Evolutionary conservation across 2,113 vertebrate genomes (phyloP).

Genomic region (Crotophaga sulcirostris): DNA sequence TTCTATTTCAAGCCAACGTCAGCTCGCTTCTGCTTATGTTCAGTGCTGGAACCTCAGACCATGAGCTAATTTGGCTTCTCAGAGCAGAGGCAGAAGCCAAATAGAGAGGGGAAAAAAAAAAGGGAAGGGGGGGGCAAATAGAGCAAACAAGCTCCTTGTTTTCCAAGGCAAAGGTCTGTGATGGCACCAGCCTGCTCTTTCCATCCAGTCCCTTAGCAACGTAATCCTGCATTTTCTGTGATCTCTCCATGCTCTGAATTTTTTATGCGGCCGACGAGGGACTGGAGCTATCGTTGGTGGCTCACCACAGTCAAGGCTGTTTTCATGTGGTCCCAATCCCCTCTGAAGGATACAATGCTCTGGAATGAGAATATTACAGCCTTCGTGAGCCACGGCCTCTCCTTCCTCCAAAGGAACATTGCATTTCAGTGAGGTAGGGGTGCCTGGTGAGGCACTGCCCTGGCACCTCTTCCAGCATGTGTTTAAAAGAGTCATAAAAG

Average conservation of each 20-base stretch:
- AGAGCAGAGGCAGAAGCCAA: background rate
- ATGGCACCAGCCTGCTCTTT: background rate
- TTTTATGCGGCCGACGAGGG: background rate
- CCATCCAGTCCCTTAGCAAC: background rate
- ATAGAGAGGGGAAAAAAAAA: background rate
- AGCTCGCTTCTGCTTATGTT: conserved; percentile 3
- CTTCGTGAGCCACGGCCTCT: background rate
- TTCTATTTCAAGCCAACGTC: conserved; percentile 3
- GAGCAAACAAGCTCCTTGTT: background rate
- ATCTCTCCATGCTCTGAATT: background rate
- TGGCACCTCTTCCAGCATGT: background rate
- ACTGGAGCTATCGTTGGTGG: background rate
- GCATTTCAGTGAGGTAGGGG: background rate
- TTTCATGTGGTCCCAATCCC: background rate
- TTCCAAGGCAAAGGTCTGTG: background rate
- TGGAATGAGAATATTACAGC: background rate
- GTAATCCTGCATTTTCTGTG: background rate
- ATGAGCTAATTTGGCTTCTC: conserved; percentile 52
- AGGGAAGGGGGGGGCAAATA: background rate
- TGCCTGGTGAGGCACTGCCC: background rate
- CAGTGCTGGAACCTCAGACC: conserved; percentile 36
- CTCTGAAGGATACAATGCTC: background rate
- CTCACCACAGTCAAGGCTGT: background rate
- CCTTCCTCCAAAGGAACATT: background rate
- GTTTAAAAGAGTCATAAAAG: background rate